Percentiles rank a stretch among this genome's conserved stretches.
Conservation (phyloP, 2,113 vertebrate genomes). For the Glaucomys volans region DNA sequence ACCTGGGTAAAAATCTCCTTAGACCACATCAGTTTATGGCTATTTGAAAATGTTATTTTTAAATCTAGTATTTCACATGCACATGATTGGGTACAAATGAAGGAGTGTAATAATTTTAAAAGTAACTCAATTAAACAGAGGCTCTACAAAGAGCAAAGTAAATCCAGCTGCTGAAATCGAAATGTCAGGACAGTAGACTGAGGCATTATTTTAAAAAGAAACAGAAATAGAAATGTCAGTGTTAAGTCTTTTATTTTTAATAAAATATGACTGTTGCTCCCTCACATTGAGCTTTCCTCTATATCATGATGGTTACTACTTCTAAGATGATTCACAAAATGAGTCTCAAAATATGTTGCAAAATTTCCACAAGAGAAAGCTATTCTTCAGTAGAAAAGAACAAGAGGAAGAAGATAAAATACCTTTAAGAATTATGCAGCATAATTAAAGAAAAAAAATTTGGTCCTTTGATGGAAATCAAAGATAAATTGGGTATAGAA, state of each 20-base stretch:
- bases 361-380: background rate
- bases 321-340: background rate
- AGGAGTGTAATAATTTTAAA: background rate
- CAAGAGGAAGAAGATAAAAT: background rate
- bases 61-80: background rate
- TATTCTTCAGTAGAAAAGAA: conserved; percentile 1
- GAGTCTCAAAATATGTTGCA: background rate
- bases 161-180: background rate
- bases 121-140: background rate
- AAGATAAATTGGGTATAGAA: background rate
- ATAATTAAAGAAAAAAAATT: background rate
- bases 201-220: background rate
- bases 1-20: background rate
- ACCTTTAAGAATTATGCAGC: background rate
- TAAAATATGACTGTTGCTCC: background rate
- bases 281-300: background rate
- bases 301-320: background rate
- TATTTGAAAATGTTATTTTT: background rate
- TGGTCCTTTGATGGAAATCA: background rate
- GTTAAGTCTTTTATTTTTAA: too few relatives aligned
- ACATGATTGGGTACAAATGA: background rate
- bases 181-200: too few relatives aligned
- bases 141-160: background rate
- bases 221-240: background rate
- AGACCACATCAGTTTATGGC: background rate